Evolutionary conservation across 2,113 vertebrate species (phyloP).

Genomic region (Cynocephalus volans): DNA sequence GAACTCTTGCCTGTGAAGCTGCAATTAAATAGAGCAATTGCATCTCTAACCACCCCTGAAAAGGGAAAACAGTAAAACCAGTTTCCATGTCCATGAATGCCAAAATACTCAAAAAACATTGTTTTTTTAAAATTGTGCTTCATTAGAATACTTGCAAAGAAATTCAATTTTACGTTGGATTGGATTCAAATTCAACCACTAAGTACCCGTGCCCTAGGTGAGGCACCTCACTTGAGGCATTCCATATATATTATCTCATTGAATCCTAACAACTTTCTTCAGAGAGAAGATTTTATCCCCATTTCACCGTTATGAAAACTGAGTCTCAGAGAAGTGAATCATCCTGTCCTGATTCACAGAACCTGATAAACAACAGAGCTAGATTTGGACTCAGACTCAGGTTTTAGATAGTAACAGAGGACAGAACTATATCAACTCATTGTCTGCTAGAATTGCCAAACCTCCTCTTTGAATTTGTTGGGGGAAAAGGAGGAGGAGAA

Average conservation of each 20-base stretch:
- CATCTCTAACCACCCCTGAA: not conserved
- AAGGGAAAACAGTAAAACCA: not conserved
- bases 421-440: not conserved
- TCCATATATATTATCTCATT: not conserved
- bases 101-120: slow-evolving; percentile 9
- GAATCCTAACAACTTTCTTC: not conserved
- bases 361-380: not conserved
- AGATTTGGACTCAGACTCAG: not conserved
- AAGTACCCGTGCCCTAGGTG: not conserved
- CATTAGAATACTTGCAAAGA: not conserved
- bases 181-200: not conserved
- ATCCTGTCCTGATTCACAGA: not conserved
- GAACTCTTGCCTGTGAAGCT: not conserved
- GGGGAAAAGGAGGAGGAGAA: not conserved
- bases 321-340: not conserved
- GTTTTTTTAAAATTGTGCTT: not conserved
- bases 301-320: not conserved
- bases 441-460: not conserved
- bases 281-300: not conserved
- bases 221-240: not conserved
- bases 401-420: not conserved
- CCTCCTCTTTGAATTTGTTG: not conserved
- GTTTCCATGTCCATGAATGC: not conserved
- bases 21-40: not conserved
- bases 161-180: not conserved